A percentile compares a stretch with the other conserved stretches of the same genome.
These are phyloP conservation scores for human DNA, from an alignment of 2,113 vertebrate genomes.

Conservation along the genomic window GRCh38 chr5:62366001-62366500, in stretches of 20 bases:
- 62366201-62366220: constrained; percentile 19
- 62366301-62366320: constrained; percentile 39
- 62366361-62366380: constrained; percentile 28
- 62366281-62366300: constrained; percentile 15
- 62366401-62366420: constrained; percentile 90
- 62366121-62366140: neutral
- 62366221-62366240: constrained; percentile 28
- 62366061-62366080: neutral
- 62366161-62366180: neutral
- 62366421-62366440: constrained; percentile 98
- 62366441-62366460: constrained; percentile 99
- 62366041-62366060: neutral
- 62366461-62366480: constrained; percentile 98
- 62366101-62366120: neutral
- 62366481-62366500: constrained; percentile 84
- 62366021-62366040: neutral
- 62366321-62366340: constrained; percentile 4
- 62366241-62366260: neutral
- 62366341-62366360: neutral
- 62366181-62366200: constrained; percentile 8
- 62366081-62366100: neutral
- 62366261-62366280: neutral
- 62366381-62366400: constrained; percentile 51
- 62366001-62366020: neutral
- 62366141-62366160: neutral